These are phyloP conservation scores for Agrotis clavis DNA, from an alignment of 2,888 invertebrate species.

Conservation along the genomic window DNA sequence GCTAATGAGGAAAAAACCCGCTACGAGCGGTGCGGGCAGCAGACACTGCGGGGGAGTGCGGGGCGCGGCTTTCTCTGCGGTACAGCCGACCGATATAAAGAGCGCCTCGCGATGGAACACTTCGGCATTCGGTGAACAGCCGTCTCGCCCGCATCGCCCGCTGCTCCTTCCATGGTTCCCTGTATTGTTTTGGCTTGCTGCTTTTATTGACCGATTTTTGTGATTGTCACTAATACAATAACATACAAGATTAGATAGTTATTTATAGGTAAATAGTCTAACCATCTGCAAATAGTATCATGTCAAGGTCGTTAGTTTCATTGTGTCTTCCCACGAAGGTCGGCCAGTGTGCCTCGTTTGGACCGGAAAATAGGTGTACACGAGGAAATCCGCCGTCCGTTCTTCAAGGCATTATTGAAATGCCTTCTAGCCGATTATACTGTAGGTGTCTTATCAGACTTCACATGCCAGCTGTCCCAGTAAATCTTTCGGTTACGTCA, in stretches of 20 bases:
- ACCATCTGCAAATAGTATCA: constrained; percentile 84
- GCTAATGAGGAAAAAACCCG: constrained; percentile 91
- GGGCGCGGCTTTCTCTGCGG: constrained; percentile 90
- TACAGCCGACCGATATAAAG: constrained; percentile 88
- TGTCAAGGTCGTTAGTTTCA: constrained; percentile 90
- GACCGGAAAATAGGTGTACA: constrained; percentile 85
- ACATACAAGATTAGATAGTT: constrained; percentile 82
- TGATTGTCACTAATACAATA: constrained; percentile 84
- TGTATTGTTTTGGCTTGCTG: constrained; percentile 80
- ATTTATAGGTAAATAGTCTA: constrained; percentile 86
- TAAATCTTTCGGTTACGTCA: constrained; percentile 75
- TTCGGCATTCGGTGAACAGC: constrained; percentile 91
- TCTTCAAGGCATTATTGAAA: constrained; percentile 86
- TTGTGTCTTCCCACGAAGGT: constrained; percentile 89
- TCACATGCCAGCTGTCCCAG: constrained; percentile 69
- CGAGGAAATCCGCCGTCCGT: constrained; percentile 89
- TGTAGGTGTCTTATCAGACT: constrained; percentile 72
- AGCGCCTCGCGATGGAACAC: constrained; percentile 88
- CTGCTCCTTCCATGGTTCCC: constrained; percentile 78
- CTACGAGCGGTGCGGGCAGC: constrained; percentile 81
- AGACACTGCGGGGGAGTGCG: constrained; percentile 83
- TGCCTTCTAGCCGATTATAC: constrained; percentile 75
- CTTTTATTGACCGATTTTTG: constrained; percentile 77
- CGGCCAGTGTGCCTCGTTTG: constrained; percentile 82
- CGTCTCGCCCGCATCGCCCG: constrained; percentile 89